Evolutionary conservation across 2,113 vertebrate species (phyloP).

Genomic region (Muscicapa adusta): DNA sequence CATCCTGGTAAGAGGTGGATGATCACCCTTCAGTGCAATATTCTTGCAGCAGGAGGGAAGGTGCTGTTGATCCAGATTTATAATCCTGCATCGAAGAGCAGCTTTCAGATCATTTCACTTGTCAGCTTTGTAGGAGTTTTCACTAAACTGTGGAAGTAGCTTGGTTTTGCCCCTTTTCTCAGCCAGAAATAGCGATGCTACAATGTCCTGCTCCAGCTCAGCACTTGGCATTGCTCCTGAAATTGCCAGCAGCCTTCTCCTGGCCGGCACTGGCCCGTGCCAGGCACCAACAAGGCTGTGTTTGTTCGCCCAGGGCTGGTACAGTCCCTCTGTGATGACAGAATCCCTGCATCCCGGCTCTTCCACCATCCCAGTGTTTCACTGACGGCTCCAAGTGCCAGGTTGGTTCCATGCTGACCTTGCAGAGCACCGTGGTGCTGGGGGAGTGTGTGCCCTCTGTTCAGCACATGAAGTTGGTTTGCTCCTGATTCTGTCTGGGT

Average conservation of each 20-base stretch:
- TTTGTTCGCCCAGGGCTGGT: background rate
- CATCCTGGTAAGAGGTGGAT: background rate
- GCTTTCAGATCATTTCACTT: background rate
- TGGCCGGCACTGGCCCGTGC: background rate
- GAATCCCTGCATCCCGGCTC: background rate
- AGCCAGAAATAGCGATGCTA: background rate
- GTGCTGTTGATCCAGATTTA: background rate
- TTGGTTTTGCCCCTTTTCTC: background rate
- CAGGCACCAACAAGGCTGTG: background rate
- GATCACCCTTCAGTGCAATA: background rate
- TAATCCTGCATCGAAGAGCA: background rate
- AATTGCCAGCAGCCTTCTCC: background rate
- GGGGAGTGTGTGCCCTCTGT: background rate
- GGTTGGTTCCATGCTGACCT: background rate
- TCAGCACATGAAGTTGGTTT: background rate
- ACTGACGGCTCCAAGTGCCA: background rate
- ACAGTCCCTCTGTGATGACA: background rate
- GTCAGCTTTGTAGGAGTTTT: background rate
- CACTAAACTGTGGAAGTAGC: background rate
- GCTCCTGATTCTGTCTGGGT: background rate
- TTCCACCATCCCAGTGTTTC: background rate
- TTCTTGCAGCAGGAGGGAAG: background rate
- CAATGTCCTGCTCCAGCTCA: background rate
- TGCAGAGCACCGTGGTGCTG: accelerated
- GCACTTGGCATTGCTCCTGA: accelerated